These are phyloP conservation scores for Goniozus legneri DNA, from an alignment of 1,140 invertebrate species.

Conservation along the genomic window DNA sequence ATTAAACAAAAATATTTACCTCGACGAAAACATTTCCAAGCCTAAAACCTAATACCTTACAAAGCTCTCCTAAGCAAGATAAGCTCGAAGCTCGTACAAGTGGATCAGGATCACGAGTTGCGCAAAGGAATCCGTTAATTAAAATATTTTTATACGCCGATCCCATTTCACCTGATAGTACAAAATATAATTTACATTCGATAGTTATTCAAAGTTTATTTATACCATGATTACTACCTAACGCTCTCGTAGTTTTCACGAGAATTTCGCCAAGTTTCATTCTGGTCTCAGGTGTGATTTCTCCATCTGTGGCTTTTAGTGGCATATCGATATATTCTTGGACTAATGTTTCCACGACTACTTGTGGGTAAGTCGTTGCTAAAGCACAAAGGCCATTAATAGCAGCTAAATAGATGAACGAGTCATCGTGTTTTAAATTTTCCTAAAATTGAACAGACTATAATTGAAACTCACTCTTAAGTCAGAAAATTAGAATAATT, in stretches of 20 bases:
- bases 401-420: slow-evolving; percentile 78
- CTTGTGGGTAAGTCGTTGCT: slow-evolving; percentile 62
- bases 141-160: slow-evolving; percentile 67
- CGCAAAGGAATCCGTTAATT: slow-evolving; percentile 70
- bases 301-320: slow-evolving; percentile 30
- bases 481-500: no score
- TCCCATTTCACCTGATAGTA: slow-evolving; percentile 70
- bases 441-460: slow-evolving; percentile 58
- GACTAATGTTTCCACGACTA: slow-evolving; percentile 65
- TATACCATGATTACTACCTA: slow-evolving; percentile 57
- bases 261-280: slow-evolving; percentile 83
- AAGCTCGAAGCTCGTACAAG: slow-evolving; percentile 78
- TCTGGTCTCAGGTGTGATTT: slow-evolving; percentile 60
- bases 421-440: slow-evolving; percentile 74
- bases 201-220: not conserved
- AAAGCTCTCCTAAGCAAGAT: slow-evolving; percentile 83
- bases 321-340: slow-evolving; percentile 58
- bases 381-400: slow-evolving; percentile 72
- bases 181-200: slow-evolving; percentile 12
- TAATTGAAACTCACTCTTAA: no score
- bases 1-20: slow-evolving; percentile 52
- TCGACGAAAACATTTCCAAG: slow-evolving; percentile 70
- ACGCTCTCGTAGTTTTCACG: slow-evolving; percentile 66
- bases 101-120: slow-evolving; percentile 66
- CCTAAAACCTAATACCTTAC: slow-evolving; percentile 69